Evolutionary conservation across 23 tunicate species (phyloP).

Genomic region (Halocynthia aurantium): DNA sequence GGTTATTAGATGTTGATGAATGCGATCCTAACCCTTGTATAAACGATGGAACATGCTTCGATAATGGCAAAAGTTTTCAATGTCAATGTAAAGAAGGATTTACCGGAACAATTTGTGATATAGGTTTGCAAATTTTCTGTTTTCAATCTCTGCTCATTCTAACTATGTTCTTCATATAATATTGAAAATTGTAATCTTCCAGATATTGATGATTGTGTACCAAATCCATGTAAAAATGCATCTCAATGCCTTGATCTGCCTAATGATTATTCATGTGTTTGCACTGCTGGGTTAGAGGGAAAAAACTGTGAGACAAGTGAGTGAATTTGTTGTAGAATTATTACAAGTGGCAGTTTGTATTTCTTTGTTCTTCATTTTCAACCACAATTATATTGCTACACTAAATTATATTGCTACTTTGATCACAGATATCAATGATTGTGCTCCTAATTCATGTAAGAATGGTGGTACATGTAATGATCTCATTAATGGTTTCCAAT

Average conservation of each 20-base stretch:
- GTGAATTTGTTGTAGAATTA: not conserved
- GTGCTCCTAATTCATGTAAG: conserved; percentile 59
- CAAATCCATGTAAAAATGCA: conserved; percentile 10
- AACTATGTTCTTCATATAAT: too few species aligned
- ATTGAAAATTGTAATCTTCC: not conserved
- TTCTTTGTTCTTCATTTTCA: not conserved
- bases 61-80: not conserved
- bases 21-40: conserved; percentile 39
- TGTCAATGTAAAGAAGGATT: conserved; percentile 8
- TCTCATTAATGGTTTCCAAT: conserved; percentile 31
- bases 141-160: too few species aligned
- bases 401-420: too few species aligned
- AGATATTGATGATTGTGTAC: not conserved
- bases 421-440: conserved; percentile 15
- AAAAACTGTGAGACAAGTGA: conserved; percentile 10
- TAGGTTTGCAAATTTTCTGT: not conserved
- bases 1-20: conserved; percentile 31
- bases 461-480: conserved; percentile 55
- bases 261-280: conserved; percentile 14
- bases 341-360: not conserved
- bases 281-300: conserved; percentile 20
- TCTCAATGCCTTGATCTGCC: not conserved
- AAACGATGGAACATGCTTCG: not conserved
- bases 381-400: too few species aligned
- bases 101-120: not conserved